Conservation (phyloP, 2,113 vertebrate genomes). For the Heloderma charlesbogerti region DNA sequence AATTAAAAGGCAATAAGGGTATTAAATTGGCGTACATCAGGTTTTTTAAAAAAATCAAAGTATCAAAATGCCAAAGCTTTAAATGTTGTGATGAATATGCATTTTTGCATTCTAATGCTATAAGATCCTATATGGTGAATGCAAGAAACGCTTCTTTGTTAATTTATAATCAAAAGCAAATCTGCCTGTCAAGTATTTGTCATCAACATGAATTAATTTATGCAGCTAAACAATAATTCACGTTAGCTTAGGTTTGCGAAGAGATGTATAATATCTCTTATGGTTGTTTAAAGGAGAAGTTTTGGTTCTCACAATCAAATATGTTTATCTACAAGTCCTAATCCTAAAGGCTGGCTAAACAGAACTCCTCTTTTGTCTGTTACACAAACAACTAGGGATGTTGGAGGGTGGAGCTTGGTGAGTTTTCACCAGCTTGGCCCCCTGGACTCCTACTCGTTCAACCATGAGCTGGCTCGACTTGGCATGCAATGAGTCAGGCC, state of each 20-base stretch:
- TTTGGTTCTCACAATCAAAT: too few relatives aligned
- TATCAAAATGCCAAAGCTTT: background rate
- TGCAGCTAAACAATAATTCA: slow-evolving; percentile 45
- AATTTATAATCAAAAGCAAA: slow-evolving; percentile 42
- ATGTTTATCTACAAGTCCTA: background rate
- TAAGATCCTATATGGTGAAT: background rate
- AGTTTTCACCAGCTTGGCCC: too few relatives aligned
- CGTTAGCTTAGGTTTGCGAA: slow-evolving; percentile 52
- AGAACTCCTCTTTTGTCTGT: background rate
- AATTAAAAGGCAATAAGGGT: slow-evolving; percentile 44
- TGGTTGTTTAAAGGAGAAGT: background rate
- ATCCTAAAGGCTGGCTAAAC: background rate
- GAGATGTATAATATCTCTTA: background rate
- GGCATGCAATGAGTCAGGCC: too few relatives aligned
- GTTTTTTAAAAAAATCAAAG: slow-evolving; percentile 19
- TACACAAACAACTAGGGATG: too few relatives aligned
- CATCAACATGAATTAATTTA: slow-evolving; percentile 51
- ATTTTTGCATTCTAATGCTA: slow-evolving; percentile 31
- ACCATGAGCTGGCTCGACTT: too few relatives aligned
- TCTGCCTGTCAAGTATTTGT: slow-evolving; percentile 37
- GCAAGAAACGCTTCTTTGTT: slow-evolving; percentile 15
- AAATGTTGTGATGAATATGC: slow-evolving; percentile 16
- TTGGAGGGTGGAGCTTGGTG: too few relatives aligned
- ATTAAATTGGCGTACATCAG: slow-evolving; percentile 29
- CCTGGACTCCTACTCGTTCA: too few relatives aligned